These are phyloP conservation scores for Diglossa cyanea DNA, from an alignment of 2,797 vertebrate species.

Conservation along the genomic window DNA sequence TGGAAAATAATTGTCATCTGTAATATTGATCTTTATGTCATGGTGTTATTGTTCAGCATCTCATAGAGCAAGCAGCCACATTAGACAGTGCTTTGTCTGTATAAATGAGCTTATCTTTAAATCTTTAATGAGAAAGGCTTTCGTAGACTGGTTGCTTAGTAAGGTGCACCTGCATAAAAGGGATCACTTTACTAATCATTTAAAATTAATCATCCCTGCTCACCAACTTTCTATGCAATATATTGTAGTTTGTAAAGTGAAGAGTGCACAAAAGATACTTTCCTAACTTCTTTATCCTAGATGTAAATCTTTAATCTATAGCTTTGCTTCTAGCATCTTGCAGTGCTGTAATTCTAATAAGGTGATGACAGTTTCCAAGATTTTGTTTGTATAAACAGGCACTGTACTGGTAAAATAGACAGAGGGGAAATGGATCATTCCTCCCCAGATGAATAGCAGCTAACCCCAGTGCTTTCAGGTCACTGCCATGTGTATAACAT, in stretches of 20 bases:
- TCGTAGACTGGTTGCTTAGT: slow-evolving; percentile 80
- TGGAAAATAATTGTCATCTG: slow-evolving; percentile 35
- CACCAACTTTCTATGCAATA: slow-evolving; percentile 44
- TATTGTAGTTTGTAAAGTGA: slow-evolving; percentile 21
- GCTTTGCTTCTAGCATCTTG: slow-evolving; percentile 12
- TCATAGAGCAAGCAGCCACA: slow-evolving; percentile 56
- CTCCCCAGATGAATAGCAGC: neutral
- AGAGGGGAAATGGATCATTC: neutral
- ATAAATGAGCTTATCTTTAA: slow-evolving; percentile 74
- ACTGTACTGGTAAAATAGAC: neutral
- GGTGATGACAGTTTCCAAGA: neutral
- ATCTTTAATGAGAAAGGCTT: slow-evolving; percentile 83
- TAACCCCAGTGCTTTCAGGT: neutral
- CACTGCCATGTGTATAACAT: neutral
- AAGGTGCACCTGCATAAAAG: slow-evolving; percentile 72
- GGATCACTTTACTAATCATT: slow-evolving; percentile 86
- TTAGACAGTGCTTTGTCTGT: slow-evolving; percentile 67
- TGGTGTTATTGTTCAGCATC: slow-evolving; percentile 35
- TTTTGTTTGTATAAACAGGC: neutral
- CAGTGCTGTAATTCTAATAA: slow-evolving; percentile 26
- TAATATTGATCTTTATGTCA: slow-evolving; percentile 27
- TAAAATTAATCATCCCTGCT: slow-evolving; percentile 85
- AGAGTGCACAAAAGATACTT: slow-evolving; percentile 39
- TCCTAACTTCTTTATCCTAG: neutral
- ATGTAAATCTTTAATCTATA: slow-evolving; percentile 39